Evolutionary conservation across 2,888 invertebrate genomes (phyloP), one percentile per base, ranked within the genome.

Genomic region (Eristalinus sepulchralis): DNA sequence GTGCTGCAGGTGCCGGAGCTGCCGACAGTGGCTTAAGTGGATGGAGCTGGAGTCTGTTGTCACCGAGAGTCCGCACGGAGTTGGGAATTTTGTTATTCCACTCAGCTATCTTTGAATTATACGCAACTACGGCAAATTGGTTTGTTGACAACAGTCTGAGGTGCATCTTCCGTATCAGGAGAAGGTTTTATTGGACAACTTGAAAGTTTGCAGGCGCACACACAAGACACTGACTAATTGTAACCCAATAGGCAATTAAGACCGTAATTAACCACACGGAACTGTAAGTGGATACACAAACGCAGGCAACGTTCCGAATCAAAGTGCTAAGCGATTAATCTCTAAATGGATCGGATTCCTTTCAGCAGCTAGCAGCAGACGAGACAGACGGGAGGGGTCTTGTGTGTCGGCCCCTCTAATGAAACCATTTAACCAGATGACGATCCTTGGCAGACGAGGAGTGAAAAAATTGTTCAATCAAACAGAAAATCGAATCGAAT

Each of bases 391-490:
- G 57, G 10, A 47, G 6, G 17, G 47, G 47, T 5, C 17, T 17
- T 47, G 47, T 47, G 17, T 47, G 47, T 57, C 57, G 71, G 55
- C 55, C 59, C 64, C 39, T n/a, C 83, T 83, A 86, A 86, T 83
- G 83, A 86, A 86, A 83, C 86, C 82, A 86, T 86, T 86, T 80
- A 83, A 71, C 83, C 78, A 47, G 47, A 47, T 77, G 33, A 57
- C 57, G 57, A 57, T 75, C 73, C 64, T 59, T 70, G 68, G 57
- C 60, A 27, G 67, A 70, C 47, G 62, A 71, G 60, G 71, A 86
- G 78, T 83, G 86, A 86, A 86, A 27, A 86, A 86, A 86, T 86
- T 86, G 86, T 79, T 86, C 86, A 86, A 86, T 86, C 86, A 86
- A 83, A 86, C 79, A 83, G 79, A 86, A 86, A 86, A 86, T 86